phyloP scores from a whole-genome alignment of 2,888 invertebrate genomes.

The Perdita meconis region DNA sequence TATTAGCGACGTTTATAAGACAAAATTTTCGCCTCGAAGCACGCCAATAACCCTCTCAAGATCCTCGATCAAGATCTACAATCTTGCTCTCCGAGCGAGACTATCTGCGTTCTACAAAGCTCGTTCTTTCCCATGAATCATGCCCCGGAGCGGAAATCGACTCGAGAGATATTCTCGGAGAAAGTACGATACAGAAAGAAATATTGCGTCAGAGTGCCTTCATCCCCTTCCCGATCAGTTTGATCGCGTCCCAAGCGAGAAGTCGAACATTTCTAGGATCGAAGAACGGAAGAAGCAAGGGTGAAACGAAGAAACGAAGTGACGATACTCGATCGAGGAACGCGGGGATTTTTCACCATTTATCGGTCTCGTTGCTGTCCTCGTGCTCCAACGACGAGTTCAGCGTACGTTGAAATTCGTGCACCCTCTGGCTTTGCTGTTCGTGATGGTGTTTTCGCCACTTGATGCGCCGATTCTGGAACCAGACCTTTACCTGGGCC shows the following conservation, averaged over 20 bases:
- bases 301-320: conserved; percentile 31
- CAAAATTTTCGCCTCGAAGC: not conserved
- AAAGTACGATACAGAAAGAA: not conserved
- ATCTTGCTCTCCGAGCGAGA: not conserved
- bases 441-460: conserved; percentile 98
- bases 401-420: conserved; percentile 84
- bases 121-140: no score
- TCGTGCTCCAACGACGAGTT: conserved; percentile 82
- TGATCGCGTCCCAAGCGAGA: conserved; percentile 1
- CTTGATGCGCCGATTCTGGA: conserved; percentile 96
- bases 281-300: conserved; percentile 36
- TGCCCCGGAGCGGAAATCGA: no score
- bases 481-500: conserved; percentile 89
- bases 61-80: conserved; percentile 14
- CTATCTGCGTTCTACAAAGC: not conserved
- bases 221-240: not conserved
- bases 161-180: not conserved
- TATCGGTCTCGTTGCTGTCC: conserved; percentile 85
- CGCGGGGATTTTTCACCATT: conserved; percentile 76
- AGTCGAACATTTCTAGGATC: conserved; percentile 34
- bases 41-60: not conserved
- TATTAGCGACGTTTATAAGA: not conserved
- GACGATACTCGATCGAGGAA: conserved; percentile 44
- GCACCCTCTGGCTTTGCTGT: conserved; percentile 94
- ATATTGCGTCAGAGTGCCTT: conserved; percentile 6